Conservation (phyloP, 2,888 invertebrate genomes). For the Plemyria rubiginata region DNA sequence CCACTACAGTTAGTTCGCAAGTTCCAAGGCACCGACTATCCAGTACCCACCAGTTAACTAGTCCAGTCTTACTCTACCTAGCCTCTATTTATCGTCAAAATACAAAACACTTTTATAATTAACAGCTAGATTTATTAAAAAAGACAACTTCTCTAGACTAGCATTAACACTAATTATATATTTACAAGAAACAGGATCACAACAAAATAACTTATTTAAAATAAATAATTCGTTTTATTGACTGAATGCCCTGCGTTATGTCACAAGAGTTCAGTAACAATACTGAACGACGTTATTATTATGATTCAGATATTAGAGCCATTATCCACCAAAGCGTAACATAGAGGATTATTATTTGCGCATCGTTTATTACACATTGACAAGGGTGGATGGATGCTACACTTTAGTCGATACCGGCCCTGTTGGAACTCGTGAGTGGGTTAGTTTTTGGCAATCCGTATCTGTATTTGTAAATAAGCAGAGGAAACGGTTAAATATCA, state of each 20-base stretch:
- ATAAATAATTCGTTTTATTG: constrained; percentile 61
- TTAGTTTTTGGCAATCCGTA: no score
- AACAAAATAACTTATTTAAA: constrained; percentile 75
- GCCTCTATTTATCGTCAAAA: constrained; percentile 32
- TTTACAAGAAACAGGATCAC: constrained; percentile 60
- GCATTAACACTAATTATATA: constrained; percentile 49
- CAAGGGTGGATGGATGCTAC: neutral
- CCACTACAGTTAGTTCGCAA: no score
- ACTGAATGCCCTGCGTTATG: constrained; percentile 35
- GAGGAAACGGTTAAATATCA: no score
- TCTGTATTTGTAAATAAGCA: no score
- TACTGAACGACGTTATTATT: constrained; percentile 1
- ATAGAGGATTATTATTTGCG: neutral
- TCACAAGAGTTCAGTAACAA: neutral
- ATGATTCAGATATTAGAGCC: neutral
- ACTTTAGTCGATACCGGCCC: constrained; percentile 4
- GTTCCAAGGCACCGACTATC: no score
- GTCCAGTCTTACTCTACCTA: no score
- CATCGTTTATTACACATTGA: neutral
- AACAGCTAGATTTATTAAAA: constrained; percentile 42
- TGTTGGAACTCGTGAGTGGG: no score
- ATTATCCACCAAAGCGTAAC: constrained; percentile 8
- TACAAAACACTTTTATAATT: constrained; percentile 36
- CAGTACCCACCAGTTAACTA: no score
- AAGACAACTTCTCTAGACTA: constrained; percentile 51